Base-by-base conservation (phyloP, 2,888 invertebrate species). In the Dermolepida albohirtum region DNA sequence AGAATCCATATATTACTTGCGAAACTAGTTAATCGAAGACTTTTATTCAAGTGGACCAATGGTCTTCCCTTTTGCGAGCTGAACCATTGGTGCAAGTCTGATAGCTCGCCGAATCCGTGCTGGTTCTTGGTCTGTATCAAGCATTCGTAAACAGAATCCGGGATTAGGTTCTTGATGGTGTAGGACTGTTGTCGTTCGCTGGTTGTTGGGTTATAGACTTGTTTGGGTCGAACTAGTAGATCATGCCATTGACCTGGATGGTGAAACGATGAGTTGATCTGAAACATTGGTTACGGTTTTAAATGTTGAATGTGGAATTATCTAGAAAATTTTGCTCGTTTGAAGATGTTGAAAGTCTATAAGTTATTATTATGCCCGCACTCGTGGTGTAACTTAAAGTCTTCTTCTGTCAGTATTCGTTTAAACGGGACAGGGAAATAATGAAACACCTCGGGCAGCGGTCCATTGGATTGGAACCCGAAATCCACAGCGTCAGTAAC, bases 41-140 rank as follows among this genome's bases (percentile, higher is more conserved):
- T 39, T 16, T 29, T 43, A 12, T 11, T 55, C 2, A 66, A 11
- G 29, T 66, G 64, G 5, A 71, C 68, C n/a, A 69, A 27, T 7
- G 70, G 69, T 14, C 74, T 59, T 12, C 82, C 83, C 57, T 77
- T 80, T 29, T 79, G 78, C 4, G 82, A 82, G 0, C 86, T 86
- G 74, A 84, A 85, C 83, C 87, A 87, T 74, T 86, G 86, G 75
- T 86, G 86, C 16, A 85, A 75, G 66, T 86, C 86, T n/a, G 86
- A 85, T 5, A 86, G 80, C 75, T 86, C 86, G 67, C 86, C 86
- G 81, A 85, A 87, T 34, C 87, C 87, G 73, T 86, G 86, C 72
- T 85, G 85, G 76, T 88, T 88, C 77, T 85, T 86, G 55, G 87
- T 85, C 72, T 86, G 85, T n/a, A 87, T 83, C 67, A 86, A 81